phyloP scores from a whole-genome alignment of 2,888 invertebrate genomes.

The Diarsia dahlii region DNA sequence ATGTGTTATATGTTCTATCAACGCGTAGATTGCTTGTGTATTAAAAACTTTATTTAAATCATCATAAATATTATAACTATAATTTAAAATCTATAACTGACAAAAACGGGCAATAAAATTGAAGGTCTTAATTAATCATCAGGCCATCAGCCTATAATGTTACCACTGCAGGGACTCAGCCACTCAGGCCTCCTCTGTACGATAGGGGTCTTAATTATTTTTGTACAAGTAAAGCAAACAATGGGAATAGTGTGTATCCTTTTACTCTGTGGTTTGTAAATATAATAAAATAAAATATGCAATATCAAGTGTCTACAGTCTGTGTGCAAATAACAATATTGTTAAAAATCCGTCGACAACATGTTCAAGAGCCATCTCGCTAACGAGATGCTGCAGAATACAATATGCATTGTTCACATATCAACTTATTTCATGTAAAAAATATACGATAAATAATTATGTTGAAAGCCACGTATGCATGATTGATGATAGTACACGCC shows the following conservation, averaged over 20 bases:
- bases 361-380: slow-evolving; percentile 13
- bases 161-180: too few relatives aligned
- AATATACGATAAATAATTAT: background rate
- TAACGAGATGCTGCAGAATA: slow-evolving; percentile 23
- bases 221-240: background rate
- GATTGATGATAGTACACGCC: background rate
- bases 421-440: slow-evolving; percentile 11
- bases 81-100: background rate
- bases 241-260: too few relatives aligned
- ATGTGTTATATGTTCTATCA: too few relatives aligned
- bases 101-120: background rate
- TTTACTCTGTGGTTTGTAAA: too few relatives aligned
- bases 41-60: background rate
- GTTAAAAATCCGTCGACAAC: background rate
- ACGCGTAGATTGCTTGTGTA: too few relatives aligned
- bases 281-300: background rate
- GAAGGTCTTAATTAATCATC: too few relatives aligned
- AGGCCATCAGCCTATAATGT: too few relatives aligned
- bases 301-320: background rate
- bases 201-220: background rate
- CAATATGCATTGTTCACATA: background rate
- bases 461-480: background rate
- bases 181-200: too few relatives aligned
- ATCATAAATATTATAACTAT: background rate
- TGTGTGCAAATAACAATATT: slow-evolving; percentile 11